A percentile compares a stretch with the other conserved stretches of the same genome.
Evolutionary conservation across 2,888 invertebrate species (phyloP).

Genomic region (Drosophila meridiana): DNA sequence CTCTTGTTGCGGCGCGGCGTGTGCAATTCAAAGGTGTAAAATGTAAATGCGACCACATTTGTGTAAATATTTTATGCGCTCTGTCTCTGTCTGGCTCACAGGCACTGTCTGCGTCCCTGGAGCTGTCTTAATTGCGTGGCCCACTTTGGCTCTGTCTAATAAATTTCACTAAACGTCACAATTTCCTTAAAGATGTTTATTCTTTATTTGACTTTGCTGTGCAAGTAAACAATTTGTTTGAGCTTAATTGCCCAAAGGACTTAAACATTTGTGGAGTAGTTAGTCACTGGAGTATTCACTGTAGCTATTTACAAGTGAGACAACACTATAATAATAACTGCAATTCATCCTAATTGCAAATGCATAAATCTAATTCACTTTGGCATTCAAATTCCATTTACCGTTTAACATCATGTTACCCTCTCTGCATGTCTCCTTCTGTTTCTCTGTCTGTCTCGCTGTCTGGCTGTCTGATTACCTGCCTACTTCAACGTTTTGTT

Average conservation of each 20-base stretch:
- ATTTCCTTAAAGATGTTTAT: slow-evolving; percentile 21
- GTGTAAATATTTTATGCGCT: slow-evolving; percentile 43
- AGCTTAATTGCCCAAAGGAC: not conserved
- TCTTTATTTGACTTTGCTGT: slow-evolving; percentile 4
- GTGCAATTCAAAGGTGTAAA: slow-evolving; percentile 66
- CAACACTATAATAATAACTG: not conserved
- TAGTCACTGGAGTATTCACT: not conserved
- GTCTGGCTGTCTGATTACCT: slow-evolving; percentile 15
- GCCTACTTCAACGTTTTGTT: slow-evolving; percentile 18
- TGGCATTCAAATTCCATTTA: slow-evolving; percentile 20
- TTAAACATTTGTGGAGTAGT: not conserved
- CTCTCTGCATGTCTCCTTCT: not conserved
- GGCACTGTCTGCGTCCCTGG: not conserved
- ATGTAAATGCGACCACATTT: slow-evolving; percentile 71
- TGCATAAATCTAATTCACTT: not conserved
- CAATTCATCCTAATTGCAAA: slow-evolving; percentile 18
- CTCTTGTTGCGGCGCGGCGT: slow-evolving; percentile 11
- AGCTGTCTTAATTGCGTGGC: slow-evolving; percentile 50
- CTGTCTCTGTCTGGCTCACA: not conserved
- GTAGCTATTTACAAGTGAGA: not conserved
- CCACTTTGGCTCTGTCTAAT: slow-evolving; percentile 37
- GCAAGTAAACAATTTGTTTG: not conserved
- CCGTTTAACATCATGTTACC: not conserved
- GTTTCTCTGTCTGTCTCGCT: not conserved
- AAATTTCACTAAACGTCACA: slow-evolving; percentile 35